A percentile compares a stretch with the other conserved stretches of the same genome.
Evolutionary conservation across 1,140 invertebrate genomes (phyloP).

Genomic region (Zeugodacus cucurbitae): DNA sequence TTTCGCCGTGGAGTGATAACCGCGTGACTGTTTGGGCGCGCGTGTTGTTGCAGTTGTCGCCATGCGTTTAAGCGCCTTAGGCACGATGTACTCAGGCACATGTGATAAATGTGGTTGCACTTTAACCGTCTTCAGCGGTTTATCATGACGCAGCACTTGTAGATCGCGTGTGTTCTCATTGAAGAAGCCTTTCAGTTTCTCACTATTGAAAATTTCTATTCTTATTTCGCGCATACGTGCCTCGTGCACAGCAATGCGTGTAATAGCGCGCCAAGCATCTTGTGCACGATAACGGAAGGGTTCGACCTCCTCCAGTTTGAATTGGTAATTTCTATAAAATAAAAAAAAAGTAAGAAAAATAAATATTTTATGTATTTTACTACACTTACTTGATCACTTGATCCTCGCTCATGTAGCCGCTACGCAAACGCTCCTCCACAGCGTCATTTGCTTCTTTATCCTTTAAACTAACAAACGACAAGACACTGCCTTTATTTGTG

Average conservation of each 20-base stretch:
- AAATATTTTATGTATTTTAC: neutral
- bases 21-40: slow-evolving; percentile 60
- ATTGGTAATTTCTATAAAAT: slow-evolving; percentile 83
- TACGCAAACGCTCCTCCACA: slow-evolving; percentile 80
- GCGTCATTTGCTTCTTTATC: slow-evolving; percentile 81
- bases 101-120: slow-evolving; percentile 87
- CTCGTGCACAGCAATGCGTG: slow-evolving; percentile 90
- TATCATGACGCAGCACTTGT: slow-evolving; percentile 90
- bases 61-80: slow-evolving; percentile 76
- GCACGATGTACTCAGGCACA: slow-evolving; percentile 95
- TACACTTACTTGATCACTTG: slow-evolving; percentile 66
- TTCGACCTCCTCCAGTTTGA: slow-evolving; percentile 95
- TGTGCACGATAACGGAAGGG: slow-evolving; percentile 93
- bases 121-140: slow-evolving; percentile 87
- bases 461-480: slow-evolving; percentile 90
- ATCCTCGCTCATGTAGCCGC: slow-evolving; percentile 67
- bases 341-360: neutral
- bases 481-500: slow-evolving; percentile 91
- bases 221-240: slow-evolving; percentile 96
- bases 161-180: slow-evolving; percentile 94
- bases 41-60: slow-evolving; percentile 66
- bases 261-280: slow-evolving; percentile 95
- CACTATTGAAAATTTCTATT: slow-evolving; percentile 90
- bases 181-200: slow-evolving; percentile 95
- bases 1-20: slow-evolving; percentile 48